Base-by-base conservation (phyloP, 2,113 vertebrate species). In the Tragelaphus strepsiceros region DNA sequence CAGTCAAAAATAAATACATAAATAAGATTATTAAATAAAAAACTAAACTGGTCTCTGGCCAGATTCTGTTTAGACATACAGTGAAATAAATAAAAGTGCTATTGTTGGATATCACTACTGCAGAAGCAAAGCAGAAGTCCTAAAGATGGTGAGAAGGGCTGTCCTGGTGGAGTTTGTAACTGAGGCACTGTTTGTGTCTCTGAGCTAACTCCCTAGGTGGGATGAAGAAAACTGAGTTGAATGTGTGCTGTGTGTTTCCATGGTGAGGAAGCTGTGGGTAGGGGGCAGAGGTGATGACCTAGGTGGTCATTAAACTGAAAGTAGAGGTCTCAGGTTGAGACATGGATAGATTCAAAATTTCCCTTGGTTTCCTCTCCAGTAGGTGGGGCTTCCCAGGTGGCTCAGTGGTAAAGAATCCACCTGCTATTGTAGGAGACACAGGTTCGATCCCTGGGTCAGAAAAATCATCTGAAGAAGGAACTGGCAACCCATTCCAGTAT, bases 81-180 rank as follows among this genome's bases (percentile, higher is more conserved):
- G 43, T 6, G 54, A 12, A 35, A n/a, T 71, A 7, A 58, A 22
- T 49, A n/a, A 35, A 10, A 0, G 5, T 15, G 35, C 35, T 15
- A 4, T 4, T 6, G 22, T 7, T 8, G 26, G 43, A 15, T 28
- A 43, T 14, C 4, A 2, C 4, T 4, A 17, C 32, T 8, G 9
- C 5, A 13, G 85, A 61, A 5, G 22, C 16, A 28, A 77, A 77
- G 32, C 30, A n/a, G 35, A 49, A 43, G 15, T 62, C n/a, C 1
- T 22, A 12, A 43, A 43, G 19, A 43, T 4, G 6, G 13, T 0
- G n/a, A 54, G n/a, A 24, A 43, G 14, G 16, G 54, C 43, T 53
- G 39, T 12, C 13, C 43, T 32, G 9, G 26, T 22, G 11, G 94
- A 61, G 80, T 10, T 0, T 19, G 8, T 58, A 35, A 59, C 9